A percentile compares a stretch with the other conserved stretches of the same genome.
These are phyloP conservation scores for Chrysolina oricalcia DNA, from an alignment of 2,888 invertebrate genomes.

Conservation along the genomic window DNA sequence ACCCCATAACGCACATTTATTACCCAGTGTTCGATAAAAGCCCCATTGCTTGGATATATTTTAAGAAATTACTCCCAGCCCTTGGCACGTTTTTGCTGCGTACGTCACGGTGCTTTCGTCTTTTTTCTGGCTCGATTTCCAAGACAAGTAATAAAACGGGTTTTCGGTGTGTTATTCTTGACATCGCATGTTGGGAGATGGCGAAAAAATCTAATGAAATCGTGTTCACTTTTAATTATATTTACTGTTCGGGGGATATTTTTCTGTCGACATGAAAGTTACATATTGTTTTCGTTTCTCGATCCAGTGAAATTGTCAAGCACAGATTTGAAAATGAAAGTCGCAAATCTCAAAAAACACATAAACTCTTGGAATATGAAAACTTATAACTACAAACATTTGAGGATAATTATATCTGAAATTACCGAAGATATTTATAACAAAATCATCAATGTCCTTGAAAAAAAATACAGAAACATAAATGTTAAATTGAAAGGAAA, in stretches of 20 bases:
- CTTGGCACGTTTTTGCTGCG: constrained; percentile 15
- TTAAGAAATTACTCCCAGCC: constrained; percentile 67
- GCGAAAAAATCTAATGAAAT: not conserved
- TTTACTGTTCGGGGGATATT: not conserved
- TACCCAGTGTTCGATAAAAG: constrained; percentile 68
- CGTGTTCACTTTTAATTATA: not conserved
- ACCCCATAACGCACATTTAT: constrained; percentile 69
- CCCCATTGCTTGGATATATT: constrained; percentile 66
- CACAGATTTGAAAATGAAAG: too few relatives aligned
- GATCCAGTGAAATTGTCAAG: too few relatives aligned
- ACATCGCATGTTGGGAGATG: constrained; percentile 2
- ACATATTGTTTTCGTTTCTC: too few relatives aligned
- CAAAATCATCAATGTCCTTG: too few relatives aligned
- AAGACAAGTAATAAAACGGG: not conserved
- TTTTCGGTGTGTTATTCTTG: not conserved
- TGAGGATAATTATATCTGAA: too few relatives aligned
- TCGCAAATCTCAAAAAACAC: too few relatives aligned
- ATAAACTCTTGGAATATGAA: too few relatives aligned
- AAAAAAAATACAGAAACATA: too few relatives aligned
- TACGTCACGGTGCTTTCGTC: constrained; percentile 11
- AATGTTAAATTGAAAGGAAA: too few relatives aligned
- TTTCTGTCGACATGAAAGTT: too few relatives aligned
- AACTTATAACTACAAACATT: too few relatives aligned
- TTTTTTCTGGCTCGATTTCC: not conserved
- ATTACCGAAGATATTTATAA: too few relatives aligned